Conservation (phyloP, 2,797 vertebrate genomes). For the Poeciliopsis presidionis region DNA sequence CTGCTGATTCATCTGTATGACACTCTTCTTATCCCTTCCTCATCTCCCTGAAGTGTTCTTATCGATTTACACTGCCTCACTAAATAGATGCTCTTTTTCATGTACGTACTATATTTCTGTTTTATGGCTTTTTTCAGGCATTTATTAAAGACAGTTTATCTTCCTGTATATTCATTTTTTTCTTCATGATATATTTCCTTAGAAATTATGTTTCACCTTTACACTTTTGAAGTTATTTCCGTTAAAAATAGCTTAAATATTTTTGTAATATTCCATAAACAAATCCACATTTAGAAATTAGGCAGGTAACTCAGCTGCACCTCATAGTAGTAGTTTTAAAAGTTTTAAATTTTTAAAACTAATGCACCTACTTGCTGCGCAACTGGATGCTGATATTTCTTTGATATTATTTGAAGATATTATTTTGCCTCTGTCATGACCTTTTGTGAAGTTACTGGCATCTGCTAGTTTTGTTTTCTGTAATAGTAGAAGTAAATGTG, state of each 20-base stretch:
- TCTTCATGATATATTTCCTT: neutral
- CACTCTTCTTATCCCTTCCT: constrained; percentile 13
- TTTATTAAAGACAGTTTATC: constrained; percentile 19
- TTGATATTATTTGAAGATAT: neutral
- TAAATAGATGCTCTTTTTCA: constrained; percentile 6
- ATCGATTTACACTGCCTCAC: constrained; percentile 15
- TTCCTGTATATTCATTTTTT: constrained; percentile 1
- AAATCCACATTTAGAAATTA: neutral
- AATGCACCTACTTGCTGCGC: neutral
- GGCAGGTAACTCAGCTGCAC: neutral
- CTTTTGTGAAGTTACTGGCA: neutral
- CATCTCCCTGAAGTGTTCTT: constrained; percentile 12
- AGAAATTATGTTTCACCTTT: neutral
- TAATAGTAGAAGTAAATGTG: neutral
- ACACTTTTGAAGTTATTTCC: neutral
- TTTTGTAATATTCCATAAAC: neutral
- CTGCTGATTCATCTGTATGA: constrained; percentile 8
- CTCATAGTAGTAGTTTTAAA: neutral
- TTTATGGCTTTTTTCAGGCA: constrained; percentile 9
- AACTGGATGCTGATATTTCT: neutral
- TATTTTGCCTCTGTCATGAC: neutral
- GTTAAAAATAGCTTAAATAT: neutral
- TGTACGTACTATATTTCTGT: neutral
- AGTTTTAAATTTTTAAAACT: neutral
- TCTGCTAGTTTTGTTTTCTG: neutral